Conservation (phyloP, 2,888 invertebrate species). For the Machimus rusticus region DNA sequence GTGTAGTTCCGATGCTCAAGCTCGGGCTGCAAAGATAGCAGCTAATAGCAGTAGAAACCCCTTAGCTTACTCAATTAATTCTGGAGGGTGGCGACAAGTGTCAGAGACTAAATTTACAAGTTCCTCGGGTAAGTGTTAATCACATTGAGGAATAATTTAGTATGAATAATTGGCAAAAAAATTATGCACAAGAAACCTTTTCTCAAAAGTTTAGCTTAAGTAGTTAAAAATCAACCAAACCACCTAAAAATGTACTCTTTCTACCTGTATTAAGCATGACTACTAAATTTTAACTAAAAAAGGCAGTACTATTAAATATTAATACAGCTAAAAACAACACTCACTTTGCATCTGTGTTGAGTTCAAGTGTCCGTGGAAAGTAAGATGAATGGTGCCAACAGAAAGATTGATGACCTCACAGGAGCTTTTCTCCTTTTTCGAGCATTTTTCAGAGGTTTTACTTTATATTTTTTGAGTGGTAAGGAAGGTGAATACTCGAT, state of each 20-base stretch:
- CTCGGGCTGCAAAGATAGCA: conserved; percentile 45
- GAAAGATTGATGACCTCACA: not conserved
- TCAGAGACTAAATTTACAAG: conserved; percentile 45
- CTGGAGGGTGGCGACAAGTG: conserved; percentile 37
- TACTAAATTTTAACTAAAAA: not conserved
- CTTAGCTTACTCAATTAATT: not conserved
- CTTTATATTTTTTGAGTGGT: not conserved
- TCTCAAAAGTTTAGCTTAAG: not conserved
- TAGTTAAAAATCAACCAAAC: not conserved
- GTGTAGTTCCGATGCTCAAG: conserved; percentile 57
- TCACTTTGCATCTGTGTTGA: not conserved
- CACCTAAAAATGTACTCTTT: not conserved
- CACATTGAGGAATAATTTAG: not conserved
- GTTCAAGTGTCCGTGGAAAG: not conserved
- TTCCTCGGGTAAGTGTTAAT: conserved; percentile 40
- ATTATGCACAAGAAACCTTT: not conserved
- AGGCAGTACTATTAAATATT: not conserved
- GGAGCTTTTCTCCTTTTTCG: not conserved
- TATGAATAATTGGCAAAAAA: not conserved
- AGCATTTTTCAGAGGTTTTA: not conserved
- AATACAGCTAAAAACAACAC: not conserved
- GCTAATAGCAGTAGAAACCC: conserved; percentile 33
- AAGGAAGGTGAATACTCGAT: not conserved
- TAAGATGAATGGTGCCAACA: not conserved
- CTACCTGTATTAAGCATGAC: not conserved